Base-by-base conservation (phyloP, 2,888 invertebrate species). In the Melieria omissa region DNA sequence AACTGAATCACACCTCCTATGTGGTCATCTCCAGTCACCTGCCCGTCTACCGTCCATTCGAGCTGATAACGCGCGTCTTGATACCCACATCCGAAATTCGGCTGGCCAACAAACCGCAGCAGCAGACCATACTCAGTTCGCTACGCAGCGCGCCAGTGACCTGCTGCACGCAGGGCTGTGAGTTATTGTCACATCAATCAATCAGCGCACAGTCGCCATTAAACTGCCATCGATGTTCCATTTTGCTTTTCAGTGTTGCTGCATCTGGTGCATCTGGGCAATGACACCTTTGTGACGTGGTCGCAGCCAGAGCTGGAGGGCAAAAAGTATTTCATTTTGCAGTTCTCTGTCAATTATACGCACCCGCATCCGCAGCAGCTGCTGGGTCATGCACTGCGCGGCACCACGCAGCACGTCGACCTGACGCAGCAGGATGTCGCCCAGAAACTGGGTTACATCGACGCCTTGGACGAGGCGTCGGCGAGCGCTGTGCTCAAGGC, bases 91-190 rank as follows among this genome's bases (percentile, higher is more conserved):
- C 84, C 0, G 82, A 81, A 67, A 79, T 82, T 29, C 78, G 79
- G 6, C 78, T 78, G 7, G 81, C 79, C 29, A 80, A 76, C 42
- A 78, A 79, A 29, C 78, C 80, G 0, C 78, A 82, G 0, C 83
- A 84, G 66, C 84, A 84, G 64, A 82, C 82, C 66, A 83, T 85
- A 72, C 77, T 80, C 14, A 85, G 85, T 45, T 86, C 87, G 0
- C 72, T 83, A 16, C 79, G 87, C 3, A 86, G 87, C 64, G 82
- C 82, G 6, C 82, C 86, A 9, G 82, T 86, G 0, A 80, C 81
- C 52, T 87, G 87, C 73, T 86, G 86, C 72, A 86, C 86, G 0
- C 87, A 87, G 78, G 87, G 87, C 68, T 78, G 87, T 87, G 78
- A 83, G 85, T 83, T 60, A 12, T 49, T 49, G 49, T 10, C 10